phyloP scores from a whole-genome alignment of 2,113 vertebrate genomes.

The Pantherophis guttatus region DNA sequence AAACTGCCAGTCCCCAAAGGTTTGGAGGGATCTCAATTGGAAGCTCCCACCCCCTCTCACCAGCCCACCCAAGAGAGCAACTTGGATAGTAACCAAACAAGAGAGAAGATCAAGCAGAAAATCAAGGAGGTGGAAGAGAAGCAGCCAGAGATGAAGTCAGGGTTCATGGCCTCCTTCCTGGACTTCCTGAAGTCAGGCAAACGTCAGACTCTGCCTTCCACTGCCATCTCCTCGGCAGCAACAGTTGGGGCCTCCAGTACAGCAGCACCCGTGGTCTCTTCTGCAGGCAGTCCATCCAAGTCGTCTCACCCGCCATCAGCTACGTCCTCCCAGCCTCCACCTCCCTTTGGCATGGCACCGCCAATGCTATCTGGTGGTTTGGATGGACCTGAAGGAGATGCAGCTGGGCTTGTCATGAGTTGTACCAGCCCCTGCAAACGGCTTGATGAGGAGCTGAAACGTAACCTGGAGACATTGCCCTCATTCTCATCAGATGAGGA shows the following conservation, averaged over 20 bases:
- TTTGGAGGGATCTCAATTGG: slow-evolving; percentile 52
- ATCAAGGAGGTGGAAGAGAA: slow-evolving; percentile 87
- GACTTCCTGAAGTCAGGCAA: slow-evolving; percentile 92
- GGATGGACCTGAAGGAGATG: slow-evolving; percentile 79
- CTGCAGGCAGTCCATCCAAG: slow-evolving; percentile 66
- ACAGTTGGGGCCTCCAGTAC: not conserved
- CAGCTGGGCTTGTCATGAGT: slow-evolving; percentile 74
- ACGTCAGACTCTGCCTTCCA: slow-evolving; percentile 71
- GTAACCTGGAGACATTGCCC: slow-evolving; percentile 88
- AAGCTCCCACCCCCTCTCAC: slow-evolving; percentile 26
- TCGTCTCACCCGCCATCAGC: slow-evolving; percentile 57
- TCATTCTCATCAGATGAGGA: slow-evolving; percentile 92
- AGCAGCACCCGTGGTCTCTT: slow-evolving; percentile 39
- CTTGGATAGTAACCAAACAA: slow-evolving; percentile 76
- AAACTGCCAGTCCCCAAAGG: slow-evolving; percentile 69
- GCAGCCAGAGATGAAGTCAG: slow-evolving; percentile 86
- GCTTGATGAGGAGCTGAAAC: slow-evolving; percentile 88
- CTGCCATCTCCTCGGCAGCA: slow-evolving; percentile 52
- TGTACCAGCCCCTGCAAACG: slow-evolving; percentile 85
- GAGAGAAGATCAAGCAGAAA: slow-evolving; percentile 86
- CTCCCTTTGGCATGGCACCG: slow-evolving; percentile 65
- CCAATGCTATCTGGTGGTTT: slow-evolving; percentile 54
- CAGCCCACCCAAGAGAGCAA: slow-evolving; percentile 50
- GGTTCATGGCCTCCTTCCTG: slow-evolving; percentile 90
- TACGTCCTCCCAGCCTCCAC: slow-evolving; percentile 68